phyloP scores from a whole-genome alignment of 2,113 vertebrate genomes.

The Hystrix brachyura region DNA sequence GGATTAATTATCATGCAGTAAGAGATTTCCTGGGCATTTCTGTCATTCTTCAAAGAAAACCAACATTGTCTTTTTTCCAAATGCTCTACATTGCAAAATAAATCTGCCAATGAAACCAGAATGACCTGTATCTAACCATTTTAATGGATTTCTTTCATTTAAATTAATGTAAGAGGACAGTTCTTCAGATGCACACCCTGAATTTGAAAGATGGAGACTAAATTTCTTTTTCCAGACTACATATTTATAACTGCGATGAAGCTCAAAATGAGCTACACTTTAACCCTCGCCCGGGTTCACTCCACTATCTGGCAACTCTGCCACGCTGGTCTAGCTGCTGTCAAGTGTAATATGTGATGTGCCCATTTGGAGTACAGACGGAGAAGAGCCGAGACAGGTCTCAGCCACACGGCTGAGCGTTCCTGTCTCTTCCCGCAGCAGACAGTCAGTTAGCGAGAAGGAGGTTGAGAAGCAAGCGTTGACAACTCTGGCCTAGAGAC shows the following conservation, averaged over 20 bases:
- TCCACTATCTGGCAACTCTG: neutral
- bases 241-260: neutral
- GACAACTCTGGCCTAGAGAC: neutral
- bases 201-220: neutral
- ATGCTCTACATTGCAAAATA: neutral
- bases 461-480: neutral
- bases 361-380: neutral
- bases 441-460: constrained; percentile 3
- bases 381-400: neutral
- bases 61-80: neutral
- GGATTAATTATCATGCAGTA: neutral
- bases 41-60: constrained; percentile 18
- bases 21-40: neutral
- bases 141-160: neutral
- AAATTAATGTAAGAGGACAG: neutral
- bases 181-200: neutral
- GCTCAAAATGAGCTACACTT: neutral
- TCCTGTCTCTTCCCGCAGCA: neutral
- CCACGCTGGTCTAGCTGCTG: neutral
- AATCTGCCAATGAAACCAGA: neutral
- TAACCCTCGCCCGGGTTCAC: neutral
- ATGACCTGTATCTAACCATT: neutral
- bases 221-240: neutral
- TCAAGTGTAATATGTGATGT: neutral
- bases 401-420: neutral